Base-by-base conservation (phyloP, 2,113 vertebrate genomes). In the Deroptyus accipitrinus region DNA sequence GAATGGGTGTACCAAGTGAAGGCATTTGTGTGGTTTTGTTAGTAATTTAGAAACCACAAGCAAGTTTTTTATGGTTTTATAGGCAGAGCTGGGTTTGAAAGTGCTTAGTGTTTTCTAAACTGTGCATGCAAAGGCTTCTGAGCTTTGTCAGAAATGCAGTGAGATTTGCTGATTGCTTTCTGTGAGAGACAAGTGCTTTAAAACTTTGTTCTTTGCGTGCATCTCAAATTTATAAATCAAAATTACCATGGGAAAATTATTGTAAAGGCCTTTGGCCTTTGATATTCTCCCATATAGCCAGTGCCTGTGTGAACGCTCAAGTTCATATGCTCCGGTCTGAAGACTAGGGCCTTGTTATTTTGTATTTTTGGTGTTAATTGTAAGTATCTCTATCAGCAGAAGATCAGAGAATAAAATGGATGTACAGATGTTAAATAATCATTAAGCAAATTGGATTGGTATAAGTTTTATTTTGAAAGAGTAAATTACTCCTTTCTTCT, bases 41-140 rank as follows among this genome's bases (percentile, higher is more conserved):
- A 90, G 48, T 57, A 61, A 92, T 57, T 95, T 70, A 88, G 80
- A 96, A 94, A 96, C 94, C 92, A 93, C 94, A 82, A 37, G 79
- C 87, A 93, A 59, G 69, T 86, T 67, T 96, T 92, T 94, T 69
- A 80, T 94, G 89, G 83, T 73, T 95, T 96, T 86, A 42, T 64
- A 88, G 95, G 73, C 76, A 90, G 83, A 61, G 78, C 59, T 88
- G 42, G 2, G 64, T 90, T 75, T 57, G 86, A 63, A 78, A 95
- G 92, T 37, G 80, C 66, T 93, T 20, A 4, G 42, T 63, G 35
- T 90, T 86, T 82, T 96, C 74, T 68, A 63, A 28, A 94, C 72
- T 1, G 1, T 70, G 57, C 57, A 23, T 59, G 73, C 66, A 84
- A 8, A 82, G 44, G 62, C 83, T 86, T 92, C 79, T 75, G 88